Percentiles rank a stretch among this genome's conserved stretches.
These are phyloP conservation scores for Labeo rohita DNA, from an alignment of 2,113 vertebrate genomes.

Conservation along the genomic window DNA sequence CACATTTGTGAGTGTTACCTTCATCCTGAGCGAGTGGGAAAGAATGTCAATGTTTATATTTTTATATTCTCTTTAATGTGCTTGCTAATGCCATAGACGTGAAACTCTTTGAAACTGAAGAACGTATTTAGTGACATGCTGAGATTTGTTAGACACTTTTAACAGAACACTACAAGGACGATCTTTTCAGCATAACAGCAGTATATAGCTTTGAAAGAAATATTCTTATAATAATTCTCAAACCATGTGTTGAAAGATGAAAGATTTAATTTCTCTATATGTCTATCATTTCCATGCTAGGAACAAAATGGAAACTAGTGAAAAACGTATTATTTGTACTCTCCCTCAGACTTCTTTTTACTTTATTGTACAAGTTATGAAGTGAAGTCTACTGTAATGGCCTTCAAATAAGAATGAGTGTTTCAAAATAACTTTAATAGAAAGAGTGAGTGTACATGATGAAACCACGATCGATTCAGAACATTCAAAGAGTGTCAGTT, in stretches of 20 bases:
- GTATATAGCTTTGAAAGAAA: background rate
- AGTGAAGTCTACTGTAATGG: background rate
- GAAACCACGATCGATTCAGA: background rate
- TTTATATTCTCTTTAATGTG: background rate
- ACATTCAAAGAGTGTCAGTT: background rate
- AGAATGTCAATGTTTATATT: background rate
- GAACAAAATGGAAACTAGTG: background rate
- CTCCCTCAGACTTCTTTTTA: background rate
- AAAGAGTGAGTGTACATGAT: background rate
- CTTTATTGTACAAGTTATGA: background rate
- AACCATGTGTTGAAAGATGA: background rate
- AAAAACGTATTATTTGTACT: background rate
- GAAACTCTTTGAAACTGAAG: background rate
- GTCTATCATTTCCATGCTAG: background rate
- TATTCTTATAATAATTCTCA: background rate
- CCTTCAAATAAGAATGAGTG: background rate
- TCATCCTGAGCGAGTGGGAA: background rate
- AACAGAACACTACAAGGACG: background rate
- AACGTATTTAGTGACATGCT: too few relatives aligned
- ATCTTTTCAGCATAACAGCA: background rate
- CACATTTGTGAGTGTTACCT: slow-evolving; percentile 1
- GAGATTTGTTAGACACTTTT: background rate
- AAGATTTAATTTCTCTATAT: background rate
- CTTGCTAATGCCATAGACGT: background rate
- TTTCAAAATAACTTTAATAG: background rate